phyloP scores from a whole-genome alignment of 2,113 vertebrate species.

The Melanerpes formicivorus region DNA sequence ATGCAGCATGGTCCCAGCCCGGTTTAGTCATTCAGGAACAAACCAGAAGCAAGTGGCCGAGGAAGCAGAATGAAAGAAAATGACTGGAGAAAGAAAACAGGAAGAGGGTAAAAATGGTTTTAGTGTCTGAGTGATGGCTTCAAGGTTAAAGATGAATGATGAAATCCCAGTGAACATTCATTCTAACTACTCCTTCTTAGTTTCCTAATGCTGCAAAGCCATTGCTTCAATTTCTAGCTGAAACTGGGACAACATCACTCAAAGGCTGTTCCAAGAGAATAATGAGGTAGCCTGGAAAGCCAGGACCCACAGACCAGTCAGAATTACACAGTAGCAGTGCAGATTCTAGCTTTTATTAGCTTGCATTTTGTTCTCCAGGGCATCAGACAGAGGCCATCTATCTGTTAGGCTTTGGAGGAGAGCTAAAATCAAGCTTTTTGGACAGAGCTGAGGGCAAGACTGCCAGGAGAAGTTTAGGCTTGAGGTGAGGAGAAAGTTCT shows the following conservation, averaged over 20 bases:
- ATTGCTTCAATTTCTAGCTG: slow-evolving; percentile 33
- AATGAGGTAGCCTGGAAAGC: slow-evolving; percentile 44
- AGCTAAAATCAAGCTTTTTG: background rate
- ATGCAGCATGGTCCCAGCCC: background rate
- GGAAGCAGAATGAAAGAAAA: background rate
- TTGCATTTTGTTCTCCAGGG: slow-evolving; percentile 28
- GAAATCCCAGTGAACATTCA: slow-evolving; percentile 44
- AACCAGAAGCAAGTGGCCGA: background rate
- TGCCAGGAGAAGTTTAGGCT: background rate
- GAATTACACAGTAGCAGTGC: slow-evolving; percentile 23
- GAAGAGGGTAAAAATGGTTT: background rate
- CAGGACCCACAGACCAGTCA: slow-evolving; percentile 50
- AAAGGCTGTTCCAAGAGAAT: slow-evolving; percentile 54
- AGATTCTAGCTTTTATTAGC: slow-evolving; percentile 52
- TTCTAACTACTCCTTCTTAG: background rate
- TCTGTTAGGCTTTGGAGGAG: slow-evolving; percentile 23
- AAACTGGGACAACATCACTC: slow-evolving; percentile 30
- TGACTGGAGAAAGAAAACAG: background rate
- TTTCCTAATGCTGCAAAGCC: slow-evolving; percentile 49
- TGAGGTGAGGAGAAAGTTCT: too few species aligned
- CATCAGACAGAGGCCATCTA: slow-evolving; percentile 41
- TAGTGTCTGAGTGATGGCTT: background rate
- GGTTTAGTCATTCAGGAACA: background rate
- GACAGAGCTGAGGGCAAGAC: background rate
- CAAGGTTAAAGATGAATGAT: slow-evolving; percentile 41